phyloP scores from a whole-genome alignment of 1,140 invertebrate genomes.

The Drosophila tropicalis region DNA sequence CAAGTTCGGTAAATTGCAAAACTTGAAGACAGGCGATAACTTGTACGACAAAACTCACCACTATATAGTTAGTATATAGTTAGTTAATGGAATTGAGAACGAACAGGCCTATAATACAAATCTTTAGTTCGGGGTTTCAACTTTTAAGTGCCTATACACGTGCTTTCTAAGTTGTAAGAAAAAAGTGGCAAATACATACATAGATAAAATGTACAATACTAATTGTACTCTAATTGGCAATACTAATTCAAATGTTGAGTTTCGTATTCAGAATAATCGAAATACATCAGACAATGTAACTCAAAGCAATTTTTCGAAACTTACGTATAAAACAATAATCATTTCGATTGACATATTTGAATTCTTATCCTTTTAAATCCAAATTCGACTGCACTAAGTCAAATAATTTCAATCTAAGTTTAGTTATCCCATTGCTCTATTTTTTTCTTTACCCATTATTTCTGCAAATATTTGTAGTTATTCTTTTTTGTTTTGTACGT shows the following conservation, averaged over 20 bases:
- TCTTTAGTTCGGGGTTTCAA: not conserved
- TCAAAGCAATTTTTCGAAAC: not conserved
- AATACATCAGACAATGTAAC: not conserved
- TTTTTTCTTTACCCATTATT: not conserved
- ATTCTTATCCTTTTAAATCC: not conserved
- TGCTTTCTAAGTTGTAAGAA: not conserved
- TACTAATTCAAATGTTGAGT: not conserved
- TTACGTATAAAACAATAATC: not conserved
- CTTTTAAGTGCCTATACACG: not conserved
- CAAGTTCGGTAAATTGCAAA: not conserved
- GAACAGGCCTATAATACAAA: not conserved
- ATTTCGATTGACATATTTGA: too few species aligned
- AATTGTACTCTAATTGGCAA: not conserved
- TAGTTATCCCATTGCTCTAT: not conserved
- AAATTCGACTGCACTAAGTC: not conserved
- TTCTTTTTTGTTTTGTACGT: not conserved
- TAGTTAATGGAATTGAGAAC: not conserved
- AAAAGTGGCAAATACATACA: not conserved
- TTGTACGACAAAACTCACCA: too few species aligned
- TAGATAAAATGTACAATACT: not conserved
- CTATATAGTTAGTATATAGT: too few species aligned
- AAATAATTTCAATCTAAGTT: not conserved
- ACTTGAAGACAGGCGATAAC: not conserved
- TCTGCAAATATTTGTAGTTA: conserved; percentile 5
- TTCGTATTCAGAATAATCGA: not conserved